Evolutionary conservation across 1,140 invertebrate species (phyloP).

Genomic region (Diorhabda carinulata): DNA sequence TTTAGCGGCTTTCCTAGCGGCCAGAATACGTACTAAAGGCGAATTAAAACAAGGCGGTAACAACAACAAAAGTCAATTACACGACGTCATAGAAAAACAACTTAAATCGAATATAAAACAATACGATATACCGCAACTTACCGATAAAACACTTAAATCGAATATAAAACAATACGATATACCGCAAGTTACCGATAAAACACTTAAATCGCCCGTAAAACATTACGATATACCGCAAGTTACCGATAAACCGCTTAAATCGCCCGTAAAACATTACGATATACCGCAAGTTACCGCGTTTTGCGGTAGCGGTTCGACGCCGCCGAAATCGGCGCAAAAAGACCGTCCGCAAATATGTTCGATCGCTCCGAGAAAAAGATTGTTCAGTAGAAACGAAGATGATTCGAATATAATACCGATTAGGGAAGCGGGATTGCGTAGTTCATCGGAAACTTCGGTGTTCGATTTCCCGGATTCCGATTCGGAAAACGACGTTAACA

Average conservation of each 20-base stretch:
- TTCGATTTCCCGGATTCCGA: conserved; percentile 61
- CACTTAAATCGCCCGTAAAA: no score
- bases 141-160: conserved; percentile 16
- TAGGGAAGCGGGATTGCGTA: conserved; percentile 52
- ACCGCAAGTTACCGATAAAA: no score
- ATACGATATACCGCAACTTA: no score
- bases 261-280: conserved; percentile 14
- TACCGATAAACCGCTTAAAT: conserved; percentile 10
- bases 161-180: conserved; percentile 1
- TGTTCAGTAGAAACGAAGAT: conserved; percentile 53
- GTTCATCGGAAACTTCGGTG: conserved; percentile 61
- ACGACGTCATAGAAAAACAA: conserved; percentile 31
- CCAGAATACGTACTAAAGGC: conserved; percentile 75
- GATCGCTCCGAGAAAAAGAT: conserved; percentile 47
- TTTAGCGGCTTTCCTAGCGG: conserved; percentile 58
- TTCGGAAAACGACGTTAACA: conserved; percentile 57
- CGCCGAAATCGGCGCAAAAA: conserved; percentile 50
- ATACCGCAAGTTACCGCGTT: conserved; percentile 9
- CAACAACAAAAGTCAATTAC: conserved; percentile 39
- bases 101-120: conserved; percentile 21
- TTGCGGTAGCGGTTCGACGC: conserved; percentile 39
- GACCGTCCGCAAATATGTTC: conserved; percentile 43
- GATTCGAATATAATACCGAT: conserved; percentile 43
- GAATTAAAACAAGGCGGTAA: conserved; percentile 69
- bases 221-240: no score